Evolutionary conservation across 2,888 invertebrate species (phyloP).

Genomic region (Limnephilus marmoratus): DNA sequence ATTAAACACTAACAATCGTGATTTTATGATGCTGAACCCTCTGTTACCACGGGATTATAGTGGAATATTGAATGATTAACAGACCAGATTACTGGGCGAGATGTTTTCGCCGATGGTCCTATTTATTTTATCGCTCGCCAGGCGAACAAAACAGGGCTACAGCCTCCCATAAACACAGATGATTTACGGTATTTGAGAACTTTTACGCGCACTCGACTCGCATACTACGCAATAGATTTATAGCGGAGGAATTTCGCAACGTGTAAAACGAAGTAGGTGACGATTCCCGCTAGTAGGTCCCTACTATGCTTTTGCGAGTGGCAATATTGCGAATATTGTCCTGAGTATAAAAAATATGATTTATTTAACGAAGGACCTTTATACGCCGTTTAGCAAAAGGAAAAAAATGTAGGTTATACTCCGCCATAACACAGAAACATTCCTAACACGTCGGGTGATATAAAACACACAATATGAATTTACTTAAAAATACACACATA

Average conservation of each 20-base stretch:
- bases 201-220: constrained; percentile 47
- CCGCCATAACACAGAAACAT: no score
- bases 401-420: background rate
- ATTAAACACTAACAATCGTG: background rate
- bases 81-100: constrained; percentile 27
- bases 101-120: constrained; percentile 46
- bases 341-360: constrained; percentile 18
- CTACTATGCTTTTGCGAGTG: background rate
- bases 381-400: background rate
- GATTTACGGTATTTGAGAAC: constrained; percentile 45
- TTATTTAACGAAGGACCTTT: constrained; percentile 9
- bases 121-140: constrained; percentile 48
- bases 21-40: no score
- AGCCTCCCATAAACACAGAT: constrained; percentile 32
- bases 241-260: constrained; percentile 21
- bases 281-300: background rate
- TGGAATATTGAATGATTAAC: constrained; percentile 44
- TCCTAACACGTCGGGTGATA: no score
- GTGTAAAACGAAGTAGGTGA: constrained; percentile 32
- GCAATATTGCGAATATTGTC: constrained; percentile 27
- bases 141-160: constrained; percentile 32
- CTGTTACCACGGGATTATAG: background rate
- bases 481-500: no score
- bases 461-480: no score
- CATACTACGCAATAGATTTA: constrained; percentile 38